Base-by-base conservation (phyloP, 1,140 invertebrate genomes). In the Caenorhabditis brenneri region DNA sequence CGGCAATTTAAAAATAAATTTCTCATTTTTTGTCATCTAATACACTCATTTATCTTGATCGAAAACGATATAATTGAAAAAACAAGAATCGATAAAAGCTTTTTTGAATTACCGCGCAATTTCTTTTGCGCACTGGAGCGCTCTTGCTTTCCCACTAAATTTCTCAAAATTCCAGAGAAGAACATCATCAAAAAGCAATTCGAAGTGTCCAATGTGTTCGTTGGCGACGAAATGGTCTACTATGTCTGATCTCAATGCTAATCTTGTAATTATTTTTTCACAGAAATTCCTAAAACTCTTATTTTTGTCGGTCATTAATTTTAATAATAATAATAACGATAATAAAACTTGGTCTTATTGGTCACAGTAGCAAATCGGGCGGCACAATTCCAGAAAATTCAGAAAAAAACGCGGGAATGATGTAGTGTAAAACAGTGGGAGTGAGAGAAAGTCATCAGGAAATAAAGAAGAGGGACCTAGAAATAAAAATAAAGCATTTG, bases 191-290 rank as follows among this genome's bases (percentile, higher is more conserved):
- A 74, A 19, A 74, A 74, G 65, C 65, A 74, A 24, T 74, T 74
- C 36, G 65, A 74, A n/a, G 65, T 74, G 36, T 74, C 65, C 5
- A 74, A 74, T 74, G 65, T 74, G 19, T 74, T 74, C n/a, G 65
- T 42, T 36, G 65, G 65, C n/a, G 65, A 74, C 24, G 65, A 74
- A 29, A 74, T 74, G 65, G 65, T 74, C 36, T 74, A 74, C 15
- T 74, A 74, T 42, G 65, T 74, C 33, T 74, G 29, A 9, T 31
- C 5, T 7, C 6, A 7, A 58, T 29, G 48, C 5, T 19, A 51
- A 58, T 19, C 51, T 19, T 10, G 16, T 9, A 46, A 46, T 46
- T 46, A 46, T 46, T 1, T 3, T 9, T 19, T 3, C 12, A 6
- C 19, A 29, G 6, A 51, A n/a, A 46, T 42, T 6, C 31, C n/a